Conservation (phyloP, 2,113 vertebrate genomes). For the Eira barbara region DNA sequence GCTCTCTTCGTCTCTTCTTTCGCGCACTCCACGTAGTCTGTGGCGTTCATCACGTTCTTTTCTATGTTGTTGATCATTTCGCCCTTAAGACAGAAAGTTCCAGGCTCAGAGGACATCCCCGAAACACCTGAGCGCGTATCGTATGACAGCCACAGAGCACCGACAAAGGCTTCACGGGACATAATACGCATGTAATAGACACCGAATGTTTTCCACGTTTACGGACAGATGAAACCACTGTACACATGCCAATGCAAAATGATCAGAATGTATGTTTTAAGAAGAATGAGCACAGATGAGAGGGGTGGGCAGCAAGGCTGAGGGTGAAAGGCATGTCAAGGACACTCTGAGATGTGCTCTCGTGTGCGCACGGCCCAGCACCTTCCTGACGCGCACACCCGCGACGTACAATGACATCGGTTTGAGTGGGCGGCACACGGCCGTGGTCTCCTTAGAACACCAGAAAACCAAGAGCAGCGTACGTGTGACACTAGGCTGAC, state of each 20-base stretch:
- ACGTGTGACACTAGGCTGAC: background rate
- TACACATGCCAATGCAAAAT: background rate
- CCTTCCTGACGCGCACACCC: background rate
- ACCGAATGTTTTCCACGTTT: background rate
- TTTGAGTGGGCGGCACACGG: background rate
- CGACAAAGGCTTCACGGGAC: accelerated
- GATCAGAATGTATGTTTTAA: background rate
- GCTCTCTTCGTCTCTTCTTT: conserved; percentile 97
- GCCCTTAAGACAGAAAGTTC: conserved; percentile 83
- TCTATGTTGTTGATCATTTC: conserved; percentile 98
- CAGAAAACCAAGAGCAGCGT: background rate
- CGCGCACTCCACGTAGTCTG: conserved; percentile 90
- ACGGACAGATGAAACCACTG: background rate
- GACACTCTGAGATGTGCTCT: accelerated
- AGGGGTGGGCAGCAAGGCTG: background rate
- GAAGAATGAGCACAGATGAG: background rate
- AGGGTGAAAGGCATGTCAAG: background rate
- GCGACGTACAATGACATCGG: accelerated
- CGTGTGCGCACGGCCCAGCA: accelerated
- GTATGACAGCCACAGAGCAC: background rate
- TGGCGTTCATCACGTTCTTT: conserved; percentile 90
- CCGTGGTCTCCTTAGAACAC: background rate
- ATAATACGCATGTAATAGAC: accelerated
- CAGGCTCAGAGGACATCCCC: background rate
- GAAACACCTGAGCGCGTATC: accelerated